phyloP scores from a whole-genome alignment of 1,140 invertebrate genomes.

The Drosophila bipectinata region DNA sequence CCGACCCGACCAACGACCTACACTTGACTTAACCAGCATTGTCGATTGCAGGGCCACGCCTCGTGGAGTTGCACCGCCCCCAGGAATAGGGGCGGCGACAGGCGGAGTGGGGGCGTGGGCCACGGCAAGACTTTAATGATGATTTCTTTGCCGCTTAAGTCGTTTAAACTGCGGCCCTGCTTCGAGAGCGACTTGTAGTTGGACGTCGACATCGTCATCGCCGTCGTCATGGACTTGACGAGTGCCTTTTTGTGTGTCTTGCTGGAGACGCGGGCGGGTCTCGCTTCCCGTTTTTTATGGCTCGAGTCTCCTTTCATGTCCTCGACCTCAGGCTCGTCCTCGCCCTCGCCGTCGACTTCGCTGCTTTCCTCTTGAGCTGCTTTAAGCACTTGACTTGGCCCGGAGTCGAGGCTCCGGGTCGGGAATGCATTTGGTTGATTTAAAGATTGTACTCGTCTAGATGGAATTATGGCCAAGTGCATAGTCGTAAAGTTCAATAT shows the following conservation, averaged over 20 bases:
- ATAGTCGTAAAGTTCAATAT: conserved; percentile 79
- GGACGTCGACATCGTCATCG: conserved; percentile 15
- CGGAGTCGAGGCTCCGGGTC: conserved; percentile 31
- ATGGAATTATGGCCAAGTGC: conserved; percentile 79
- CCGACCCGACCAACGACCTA: conserved; percentile 77
- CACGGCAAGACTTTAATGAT: conserved; percentile 78
- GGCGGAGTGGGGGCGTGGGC: not conserved
- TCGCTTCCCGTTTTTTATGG: conserved; percentile 52
- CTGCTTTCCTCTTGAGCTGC: conserved; percentile 62
- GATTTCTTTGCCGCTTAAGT: conserved; percentile 81
- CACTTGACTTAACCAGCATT: conserved; percentile 83
- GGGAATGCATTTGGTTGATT: conserved; percentile 51
- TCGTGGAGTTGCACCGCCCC: conserved; percentile 12
- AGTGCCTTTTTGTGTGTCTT: conserved; percentile 80
- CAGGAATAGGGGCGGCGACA: not conserved
- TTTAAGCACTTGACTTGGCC: conserved; percentile 80
- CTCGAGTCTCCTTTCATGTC: conserved; percentile 72
- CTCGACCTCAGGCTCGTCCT: conserved; percentile 59
- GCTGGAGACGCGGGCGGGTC: conserved; percentile 41
- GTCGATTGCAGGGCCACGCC: conserved; percentile 73
- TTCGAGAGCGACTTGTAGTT: conserved; percentile 9
- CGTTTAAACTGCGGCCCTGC: conserved; percentile 71
- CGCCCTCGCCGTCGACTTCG: conserved; percentile 3
- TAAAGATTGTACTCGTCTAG: conserved; percentile 69
- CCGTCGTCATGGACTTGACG: conserved; percentile 60